Percentiles rank a stretch among this genome's conserved stretches.
Conservation (phyloP, 2,797 vertebrate genomes). For the Tachyglossus aculeatus region DNA sequence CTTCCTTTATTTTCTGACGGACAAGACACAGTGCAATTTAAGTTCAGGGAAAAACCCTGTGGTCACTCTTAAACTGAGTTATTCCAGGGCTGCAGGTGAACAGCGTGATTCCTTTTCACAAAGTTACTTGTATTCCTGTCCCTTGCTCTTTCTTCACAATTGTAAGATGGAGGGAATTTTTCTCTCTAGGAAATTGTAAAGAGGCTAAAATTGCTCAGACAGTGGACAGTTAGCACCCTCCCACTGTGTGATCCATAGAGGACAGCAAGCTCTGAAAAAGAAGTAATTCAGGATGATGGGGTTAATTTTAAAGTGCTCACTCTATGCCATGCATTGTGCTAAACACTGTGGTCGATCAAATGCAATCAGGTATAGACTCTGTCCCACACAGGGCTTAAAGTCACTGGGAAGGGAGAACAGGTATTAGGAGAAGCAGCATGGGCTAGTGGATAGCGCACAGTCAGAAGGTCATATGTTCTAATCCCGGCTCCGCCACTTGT, state of each 20-base stretch:
- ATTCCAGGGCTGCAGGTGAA: neutral
- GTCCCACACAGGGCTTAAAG: too few species aligned
- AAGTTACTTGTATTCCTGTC: neutral
- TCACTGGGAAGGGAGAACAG: too few species aligned
- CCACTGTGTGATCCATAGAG: neutral
- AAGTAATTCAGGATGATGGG: too few species aligned
- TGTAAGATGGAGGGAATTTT: neutral
- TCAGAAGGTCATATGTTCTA: too few species aligned
- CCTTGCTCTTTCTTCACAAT: neutral
- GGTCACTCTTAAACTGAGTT: neutral
- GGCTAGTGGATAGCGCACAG: too few species aligned
- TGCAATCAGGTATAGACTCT: too few species aligned
- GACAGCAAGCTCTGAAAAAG: neutral
- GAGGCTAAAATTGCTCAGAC: neutral
- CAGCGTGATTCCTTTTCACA: neutral
- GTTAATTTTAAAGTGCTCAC: too few species aligned
- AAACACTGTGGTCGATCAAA: too few species aligned
- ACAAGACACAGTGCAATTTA: slow-evolving; percentile 43
- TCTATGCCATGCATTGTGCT: too few species aligned
- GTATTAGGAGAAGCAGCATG: too few species aligned
- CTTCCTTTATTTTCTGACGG: slow-evolving; percentile 41
- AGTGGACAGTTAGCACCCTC: slow-evolving; percentile 9
- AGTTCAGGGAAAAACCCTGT: slow-evolving; percentile 6
- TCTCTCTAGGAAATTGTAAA: neutral
- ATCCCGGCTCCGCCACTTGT: too few species aligned